A percentile compares a stretch with the other conserved stretches of the same genome.
Conservation (phyloP, 1,140 invertebrate genomes). For the Daktulosphaira vitifoliae region DNA sequence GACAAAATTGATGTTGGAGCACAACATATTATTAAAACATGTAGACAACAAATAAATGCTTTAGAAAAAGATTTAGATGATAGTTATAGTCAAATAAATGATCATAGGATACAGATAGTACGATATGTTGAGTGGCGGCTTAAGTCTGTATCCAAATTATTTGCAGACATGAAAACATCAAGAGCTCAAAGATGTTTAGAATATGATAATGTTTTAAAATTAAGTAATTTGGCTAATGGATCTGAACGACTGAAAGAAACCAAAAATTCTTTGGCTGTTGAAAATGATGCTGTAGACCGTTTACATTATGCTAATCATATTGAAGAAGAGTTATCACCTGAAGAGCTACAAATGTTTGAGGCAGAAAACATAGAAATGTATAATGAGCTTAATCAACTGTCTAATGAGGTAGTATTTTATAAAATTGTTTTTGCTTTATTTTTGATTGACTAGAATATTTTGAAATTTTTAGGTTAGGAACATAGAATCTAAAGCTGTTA, state of each 20-base stretch:
- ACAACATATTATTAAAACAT: constrained; percentile 72
- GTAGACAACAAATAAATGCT: constrained; percentile 64
- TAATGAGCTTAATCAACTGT: constrained; percentile 72
- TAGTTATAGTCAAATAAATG: constrained; percentile 52
- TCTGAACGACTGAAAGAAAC: constrained; percentile 18
- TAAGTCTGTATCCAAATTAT: constrained; percentile 76
- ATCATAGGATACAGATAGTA: constrained; percentile 67
- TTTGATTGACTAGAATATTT: constrained; percentile 43
- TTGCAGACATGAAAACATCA: constrained; percentile 77
- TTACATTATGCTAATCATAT: constrained; percentile 40
- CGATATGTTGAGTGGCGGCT: constrained; percentile 68
- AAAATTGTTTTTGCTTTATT: background rate
- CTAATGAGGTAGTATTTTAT: constrained; percentile 46
- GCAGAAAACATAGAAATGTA: constrained; percentile 71
- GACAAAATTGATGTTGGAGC: constrained; percentile 77
- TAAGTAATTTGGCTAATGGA: constrained; percentile 46
- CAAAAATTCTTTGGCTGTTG: background rate
- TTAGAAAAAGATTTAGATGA: constrained; percentile 55
- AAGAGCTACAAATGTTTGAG: constrained; percentile 86
- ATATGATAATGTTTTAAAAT: constrained; percentile 64
- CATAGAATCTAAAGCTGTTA: constrained; percentile 85
- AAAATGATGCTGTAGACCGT: constrained; percentile 26
- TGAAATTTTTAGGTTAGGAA: constrained; percentile 64
- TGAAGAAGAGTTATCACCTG: constrained; percentile 61
- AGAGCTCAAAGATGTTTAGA: constrained; percentile 75